A percentile compares a stretch with the other conserved stretches of the same genome.
Evolutionary conservation across 1,140 invertebrate species (phyloP).

Genomic region (Physella acuta): DNA sequence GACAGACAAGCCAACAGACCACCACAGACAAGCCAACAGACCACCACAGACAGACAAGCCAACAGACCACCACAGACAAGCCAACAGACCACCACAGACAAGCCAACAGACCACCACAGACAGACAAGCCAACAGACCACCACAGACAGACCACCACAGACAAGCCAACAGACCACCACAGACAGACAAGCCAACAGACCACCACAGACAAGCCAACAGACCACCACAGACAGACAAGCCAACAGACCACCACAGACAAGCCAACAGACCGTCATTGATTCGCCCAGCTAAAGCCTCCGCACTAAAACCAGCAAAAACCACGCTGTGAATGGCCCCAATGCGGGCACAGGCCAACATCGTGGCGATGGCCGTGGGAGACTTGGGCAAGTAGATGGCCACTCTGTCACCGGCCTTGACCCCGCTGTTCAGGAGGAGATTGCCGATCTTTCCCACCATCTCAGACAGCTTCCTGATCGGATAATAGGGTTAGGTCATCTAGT

Average conservation of each 20-base stretch:
- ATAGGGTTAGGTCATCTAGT: too few relatives aligned
- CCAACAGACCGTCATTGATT: constrained; percentile 61
- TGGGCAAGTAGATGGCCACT: constrained; percentile 65
- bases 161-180: constrained; percentile 57
- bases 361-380: constrained; percentile 60
- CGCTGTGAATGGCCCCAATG: constrained; percentile 65
- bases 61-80: too few relatives aligned
- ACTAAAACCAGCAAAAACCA: constrained; percentile 69
- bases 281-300: constrained; percentile 64
- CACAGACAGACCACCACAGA: constrained; percentile 64
- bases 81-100: constrained; percentile 61
- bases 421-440: constrained; percentile 59
- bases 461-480: constrained; percentile 48
- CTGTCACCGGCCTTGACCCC: constrained; percentile 64
- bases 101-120: constrained; percentile 64
- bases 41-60: constrained; percentile 67
- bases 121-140: constrained; percentile 69
- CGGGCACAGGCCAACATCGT: constrained; percentile 64
- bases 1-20: constrained; percentile 45
- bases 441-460: constrained; percentile 59
- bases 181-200: constrained; percentile 52
- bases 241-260: too few relatives aligned
- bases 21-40: constrained; percentile 64
- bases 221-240: constrained; percentile 67
- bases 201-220: constrained; percentile 64